Percentiles rank a stretch among this genome's conserved stretches.
Conservation (phyloP, 2,888 invertebrate species). For the Callimorpha dominula region DNA sequence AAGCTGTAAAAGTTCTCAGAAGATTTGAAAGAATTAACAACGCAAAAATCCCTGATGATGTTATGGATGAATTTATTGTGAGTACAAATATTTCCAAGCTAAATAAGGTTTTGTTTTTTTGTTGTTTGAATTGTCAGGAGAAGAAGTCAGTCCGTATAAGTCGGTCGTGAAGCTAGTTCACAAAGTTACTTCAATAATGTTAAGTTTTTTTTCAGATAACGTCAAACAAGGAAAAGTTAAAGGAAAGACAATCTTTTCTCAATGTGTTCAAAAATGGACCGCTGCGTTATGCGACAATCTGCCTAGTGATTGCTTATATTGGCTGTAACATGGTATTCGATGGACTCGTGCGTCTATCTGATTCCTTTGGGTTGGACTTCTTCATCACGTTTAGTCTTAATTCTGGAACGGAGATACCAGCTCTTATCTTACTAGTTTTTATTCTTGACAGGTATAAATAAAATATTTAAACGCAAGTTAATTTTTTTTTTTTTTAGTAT, state of each 20-base stretch:
- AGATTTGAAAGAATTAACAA: constrained; percentile 70
- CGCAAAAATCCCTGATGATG: constrained; percentile 64
- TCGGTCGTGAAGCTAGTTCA: no score
- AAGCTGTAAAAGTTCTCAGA: constrained; percentile 65
- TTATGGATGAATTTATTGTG: constrained; percentile 69
- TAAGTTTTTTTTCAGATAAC: constrained; percentile 12
- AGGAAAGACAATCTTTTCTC: constrained; percentile 13
- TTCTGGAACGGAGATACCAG: constrained; percentile 67
- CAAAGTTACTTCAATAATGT: no score
- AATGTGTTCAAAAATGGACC: constrained; percentile 16
- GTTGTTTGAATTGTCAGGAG: no score
- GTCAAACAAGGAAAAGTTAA: constrained; percentile 11
- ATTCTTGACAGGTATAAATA: constrained; percentile 19
- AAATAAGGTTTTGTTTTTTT: not conserved
- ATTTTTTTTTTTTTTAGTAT: no score
- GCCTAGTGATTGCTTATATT: constrained; percentile 56
- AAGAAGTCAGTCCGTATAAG: no score
- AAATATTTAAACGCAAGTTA: not conserved
- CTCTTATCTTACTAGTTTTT: constrained; percentile 34
- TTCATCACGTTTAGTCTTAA: constrained; percentile 69
- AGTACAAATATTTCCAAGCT: constrained; percentile 16
- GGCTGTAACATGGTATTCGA: constrained; percentile 65
- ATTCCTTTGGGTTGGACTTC: constrained; percentile 69
- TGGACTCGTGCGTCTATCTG: constrained; percentile 68
- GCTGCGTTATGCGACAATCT: constrained; percentile 8